Evolutionary conservation across 35 echinoderm and acorn worm species (phyloP).

Genomic region (Lytechinus variegatus): DNA sequence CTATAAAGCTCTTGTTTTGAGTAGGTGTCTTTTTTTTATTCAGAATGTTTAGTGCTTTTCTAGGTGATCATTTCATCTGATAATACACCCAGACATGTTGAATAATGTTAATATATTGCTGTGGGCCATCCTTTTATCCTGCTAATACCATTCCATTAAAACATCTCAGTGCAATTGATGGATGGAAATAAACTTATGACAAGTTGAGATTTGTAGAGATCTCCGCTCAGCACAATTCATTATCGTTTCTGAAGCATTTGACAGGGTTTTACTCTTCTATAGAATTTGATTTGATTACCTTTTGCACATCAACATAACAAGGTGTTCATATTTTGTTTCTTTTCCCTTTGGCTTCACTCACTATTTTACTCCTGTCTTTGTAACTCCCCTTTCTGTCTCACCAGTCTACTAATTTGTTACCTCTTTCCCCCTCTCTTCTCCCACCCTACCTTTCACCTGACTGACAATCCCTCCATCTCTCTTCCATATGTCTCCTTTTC

Average conservation of each 20-base stretch:
- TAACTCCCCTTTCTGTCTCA: background rate
- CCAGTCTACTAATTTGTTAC: background rate
- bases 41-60: background rate
- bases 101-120: conserved; percentile 36
- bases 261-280: conserved; percentile 3
- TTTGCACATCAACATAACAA: background rate
- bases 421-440: background rate
- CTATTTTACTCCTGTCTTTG: background rate
- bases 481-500: background rate
- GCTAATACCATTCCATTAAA: conserved; percentile 9
- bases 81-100: background rate
- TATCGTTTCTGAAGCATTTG: background rate
- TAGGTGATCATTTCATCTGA: conserved; percentile 13
- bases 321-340: background rate
- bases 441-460: background rate
- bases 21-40: conserved; percentile 2
- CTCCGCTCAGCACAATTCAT: background rate
- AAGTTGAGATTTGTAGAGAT: conserved; percentile 31
- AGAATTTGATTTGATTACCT: conserved; percentile 14
- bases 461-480: background rate
- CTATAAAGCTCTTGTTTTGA: background rate
- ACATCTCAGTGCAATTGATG: conserved; percentile 21
- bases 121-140: conserved; percentile 12
- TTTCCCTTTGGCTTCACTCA: background rate
- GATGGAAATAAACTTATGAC: conserved; percentile 25